Evolutionary conservation across 2,888 invertebrate genomes (phyloP).

Genomic region (Tenthredo distinguenda): DNA sequence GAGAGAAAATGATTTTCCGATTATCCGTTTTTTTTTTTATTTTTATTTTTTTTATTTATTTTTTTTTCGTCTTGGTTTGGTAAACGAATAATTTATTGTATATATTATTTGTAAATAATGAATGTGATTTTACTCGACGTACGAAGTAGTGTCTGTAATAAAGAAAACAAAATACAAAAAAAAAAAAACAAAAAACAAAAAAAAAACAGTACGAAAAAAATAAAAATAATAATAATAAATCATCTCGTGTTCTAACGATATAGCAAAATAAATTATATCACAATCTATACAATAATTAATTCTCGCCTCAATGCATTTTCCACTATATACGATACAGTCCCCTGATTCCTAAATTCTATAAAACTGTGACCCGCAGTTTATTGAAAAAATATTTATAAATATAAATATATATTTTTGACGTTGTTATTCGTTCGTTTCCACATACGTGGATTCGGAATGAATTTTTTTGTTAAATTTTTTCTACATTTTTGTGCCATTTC

Average conservation of each 20-base stretch:
- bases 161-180: conserved; percentile 53
- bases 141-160: conserved; percentile 58
- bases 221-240: conserved; percentile 62
- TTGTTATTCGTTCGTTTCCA: neutral
- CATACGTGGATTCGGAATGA: neutral
- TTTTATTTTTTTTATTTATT: neutral
- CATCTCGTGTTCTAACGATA: conserved; percentile 76
- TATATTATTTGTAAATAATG: conserved; percentile 71
- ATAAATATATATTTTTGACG: neutral
- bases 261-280: conserved; percentile 76
- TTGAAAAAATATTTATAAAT: neutral
- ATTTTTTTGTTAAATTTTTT: neutral
- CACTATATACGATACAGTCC: neutral
- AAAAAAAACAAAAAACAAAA: conserved; percentile 54
- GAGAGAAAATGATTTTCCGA: conserved; percentile 9
- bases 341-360: neutral
- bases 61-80: neutral
- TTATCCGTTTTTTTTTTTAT: neutral
- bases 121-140: conserved; percentile 74
- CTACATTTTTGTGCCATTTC: neutral
- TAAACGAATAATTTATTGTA: conserved; percentile 49
- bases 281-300: conserved; percentile 50
- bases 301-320: neutral
- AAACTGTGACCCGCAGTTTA: no score
- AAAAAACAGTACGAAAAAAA: conserved; percentile 43